A percentile compares a stretch with the other conserved stretches of the same genome.
Evolutionary conservation across 2,888 invertebrate species (phyloP).

Genomic region (Frankliniella fusca): DNA sequence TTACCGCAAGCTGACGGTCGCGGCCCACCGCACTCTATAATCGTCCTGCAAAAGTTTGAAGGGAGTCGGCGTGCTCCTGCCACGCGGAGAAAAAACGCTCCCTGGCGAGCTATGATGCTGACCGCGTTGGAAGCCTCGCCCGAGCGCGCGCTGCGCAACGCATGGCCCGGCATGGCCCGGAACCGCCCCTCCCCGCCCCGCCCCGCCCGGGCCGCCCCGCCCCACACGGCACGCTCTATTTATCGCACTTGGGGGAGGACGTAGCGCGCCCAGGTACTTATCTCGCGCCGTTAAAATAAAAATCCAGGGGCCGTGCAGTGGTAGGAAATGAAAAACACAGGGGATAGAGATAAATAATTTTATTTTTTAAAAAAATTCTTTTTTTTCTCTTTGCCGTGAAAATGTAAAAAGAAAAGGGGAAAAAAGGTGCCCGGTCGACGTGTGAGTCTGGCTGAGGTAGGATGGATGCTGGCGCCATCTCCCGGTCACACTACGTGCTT

Average conservation of each 20-base stretch:
- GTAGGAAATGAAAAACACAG: no score
- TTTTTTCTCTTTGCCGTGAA: neutral
- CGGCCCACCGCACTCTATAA: neutral
- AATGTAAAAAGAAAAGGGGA: no score
- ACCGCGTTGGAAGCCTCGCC: neutral
- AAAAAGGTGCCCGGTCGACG: neutral
- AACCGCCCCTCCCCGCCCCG: no score
- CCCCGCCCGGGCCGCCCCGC: neutral
- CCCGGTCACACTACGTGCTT: neutral
- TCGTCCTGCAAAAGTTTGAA: neutral
- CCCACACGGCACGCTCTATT: neutral
- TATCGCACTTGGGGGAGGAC: neutral
- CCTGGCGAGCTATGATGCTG: neutral
- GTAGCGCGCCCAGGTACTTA: neutral
- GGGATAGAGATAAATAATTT: neutral
- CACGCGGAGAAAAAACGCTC: neutral
- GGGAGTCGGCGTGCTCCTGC: neutral
- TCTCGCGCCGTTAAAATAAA: neutral
- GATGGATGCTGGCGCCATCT: neutral
- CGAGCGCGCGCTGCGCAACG: neutral
- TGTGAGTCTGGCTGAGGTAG: neutral
- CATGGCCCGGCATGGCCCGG: no score
- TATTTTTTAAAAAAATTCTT: neutral
- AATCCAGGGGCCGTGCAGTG: no score
- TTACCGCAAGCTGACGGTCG: no score